Evolutionary conservation across 2,888 invertebrate genomes (phyloP), one percentile per base, ranked within the genome.

Genomic region (Napeogenes inachia): DNA sequence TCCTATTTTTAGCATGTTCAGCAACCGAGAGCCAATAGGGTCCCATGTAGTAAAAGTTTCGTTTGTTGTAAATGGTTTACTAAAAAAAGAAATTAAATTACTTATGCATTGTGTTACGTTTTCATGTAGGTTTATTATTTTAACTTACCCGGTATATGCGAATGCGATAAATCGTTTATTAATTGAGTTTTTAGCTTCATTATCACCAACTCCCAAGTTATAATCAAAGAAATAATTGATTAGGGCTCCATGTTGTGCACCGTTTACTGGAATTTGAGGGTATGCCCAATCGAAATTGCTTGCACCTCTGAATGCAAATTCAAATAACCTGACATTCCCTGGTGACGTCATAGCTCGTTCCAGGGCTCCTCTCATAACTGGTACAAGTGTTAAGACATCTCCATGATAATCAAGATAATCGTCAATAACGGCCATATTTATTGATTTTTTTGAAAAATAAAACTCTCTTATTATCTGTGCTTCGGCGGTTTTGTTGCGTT

Each of bases 361-460:
- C 21, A 71, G 74, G 2, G 78, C 81, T 6, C 79, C 79, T 74
- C 81, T 78, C 38, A 88, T 80, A 0, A 76, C 73, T 1, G 90
- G 79, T 4, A 87, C 75, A 2, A 81, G 68, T 4, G 85, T 75
- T 45, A 84, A 70, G 4, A 80, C 81, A 55, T 90, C 90, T 21
- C 90, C 90, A 45, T 85, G 74, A 61, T 82, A 90, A 13, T 82
- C 82, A 38, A 90, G 74, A 63, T 73, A 90, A 65, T 88, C 86
- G 60, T 82, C 78, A 58, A 87, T 82, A 0, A 79, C 79, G 2
- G 71, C 79, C 75, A 82, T 80, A 47, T 70, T 76, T 1, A 86
- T 74, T 0, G 64, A 45, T 33, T 70, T 76, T 8, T 76, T 75
- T 0, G 70, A 69, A 55, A 89, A 89, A 68, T 90, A 90, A 60